Evolutionary conservation across 2,113 vertebrate genomes (phyloP).

Genomic region (Narcine bancroftii): DNA sequence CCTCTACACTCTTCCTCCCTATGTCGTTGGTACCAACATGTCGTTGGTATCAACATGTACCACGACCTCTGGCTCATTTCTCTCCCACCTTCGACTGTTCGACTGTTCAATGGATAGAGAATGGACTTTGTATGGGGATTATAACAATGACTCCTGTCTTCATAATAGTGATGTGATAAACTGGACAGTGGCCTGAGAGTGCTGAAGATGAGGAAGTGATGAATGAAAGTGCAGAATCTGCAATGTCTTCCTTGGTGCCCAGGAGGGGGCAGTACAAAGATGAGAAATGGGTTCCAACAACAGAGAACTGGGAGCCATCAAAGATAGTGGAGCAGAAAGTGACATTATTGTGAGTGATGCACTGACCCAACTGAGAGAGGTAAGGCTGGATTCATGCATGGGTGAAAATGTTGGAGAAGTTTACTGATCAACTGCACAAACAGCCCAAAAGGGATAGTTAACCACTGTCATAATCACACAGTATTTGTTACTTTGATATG

Average conservation of each 20-base stretch:
- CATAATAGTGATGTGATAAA: background rate
- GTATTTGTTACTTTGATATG: background rate
- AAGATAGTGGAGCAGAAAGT: background rate
- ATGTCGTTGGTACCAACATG: no score
- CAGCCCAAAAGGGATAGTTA: background rate
- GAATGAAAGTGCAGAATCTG: background rate
- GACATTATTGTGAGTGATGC: background rate
- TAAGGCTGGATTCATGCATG: background rate
- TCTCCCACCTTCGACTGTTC: no score
- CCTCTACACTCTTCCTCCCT: no score
- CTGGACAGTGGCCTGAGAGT: background rate
- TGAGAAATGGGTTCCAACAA: background rate
- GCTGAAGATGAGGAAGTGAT: background rate
- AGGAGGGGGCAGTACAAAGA: background rate
- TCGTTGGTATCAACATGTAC: no score
- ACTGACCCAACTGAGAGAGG: background rate
- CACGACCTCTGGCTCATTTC: no score
- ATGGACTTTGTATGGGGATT: background rate
- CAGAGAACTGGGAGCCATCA: background rate
- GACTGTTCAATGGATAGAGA: background rate
- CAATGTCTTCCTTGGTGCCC: background rate
- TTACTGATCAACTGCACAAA: background rate
- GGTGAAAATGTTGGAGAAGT: background rate
- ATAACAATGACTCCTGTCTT: background rate
- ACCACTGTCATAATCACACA: background rate